Base-by-base conservation (phyloP, 2,888 invertebrate genomes). In the Amiota mariae region DNA sequence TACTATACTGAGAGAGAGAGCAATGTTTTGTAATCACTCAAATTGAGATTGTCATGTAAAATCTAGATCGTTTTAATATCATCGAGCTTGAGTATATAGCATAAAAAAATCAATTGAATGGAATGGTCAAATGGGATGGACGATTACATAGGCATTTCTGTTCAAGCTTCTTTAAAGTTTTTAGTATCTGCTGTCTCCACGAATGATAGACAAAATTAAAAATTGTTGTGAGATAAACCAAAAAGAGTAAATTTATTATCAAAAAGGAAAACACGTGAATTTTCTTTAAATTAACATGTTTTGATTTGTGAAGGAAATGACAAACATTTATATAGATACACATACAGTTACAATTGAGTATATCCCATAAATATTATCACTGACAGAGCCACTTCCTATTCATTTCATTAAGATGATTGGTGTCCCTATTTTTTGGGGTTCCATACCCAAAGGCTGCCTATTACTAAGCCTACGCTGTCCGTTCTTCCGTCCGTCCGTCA, bases 201-300 rank as follows among this genome's bases (percentile, higher is more conserved):
- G n/a, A n/a, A n/a, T 66, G 15, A n/a, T 24, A n/a, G 8, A 24
- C 2, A 57, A 18, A 20, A 36, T 6, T 36, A 36, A 6, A 36
- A 10, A 59, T 20, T 20, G 18, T 18, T 59, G 59, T 12, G 59
- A 20, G 63, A 46, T 47, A 36, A 24, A 24, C 18, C 20, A 61
- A 9, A 24, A 63, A 63, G 13, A 24, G 59, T 18, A 63, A 24
- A n/a, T n/a, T n/a, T n/a, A 54, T 15, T 6, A 54, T 15, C 13
- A 54, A 54, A 13, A n/a, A 71, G 79, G 83, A 83, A 83, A 86
- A 83, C 54, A 66, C 67, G 70, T 54, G 67, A 68, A 68, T 54
- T 68, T 68, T 68, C 54, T 68, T 68, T 68, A 68, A 68, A 51
- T 68, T 68, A 54, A 54, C 67, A 68, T 68, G 67, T 68, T 66